Conservation (phyloP, 2,888 invertebrate genomes). For the Diadromus collaris region DNA sequence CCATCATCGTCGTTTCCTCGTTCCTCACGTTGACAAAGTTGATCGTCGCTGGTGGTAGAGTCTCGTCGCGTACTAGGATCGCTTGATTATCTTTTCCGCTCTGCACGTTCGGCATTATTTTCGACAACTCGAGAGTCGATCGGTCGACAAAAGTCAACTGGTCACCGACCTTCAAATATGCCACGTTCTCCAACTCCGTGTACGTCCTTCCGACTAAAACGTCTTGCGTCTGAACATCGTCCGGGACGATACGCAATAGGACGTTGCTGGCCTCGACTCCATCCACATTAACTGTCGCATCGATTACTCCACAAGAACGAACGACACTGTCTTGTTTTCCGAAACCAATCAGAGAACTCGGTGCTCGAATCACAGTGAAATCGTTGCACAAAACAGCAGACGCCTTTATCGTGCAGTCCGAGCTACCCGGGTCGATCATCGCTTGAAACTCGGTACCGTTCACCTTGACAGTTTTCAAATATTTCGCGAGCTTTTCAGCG, state of each 20-base stretch:
- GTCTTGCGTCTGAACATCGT: slow-evolving; percentile 60
- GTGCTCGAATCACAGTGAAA: slow-evolving; percentile 14
- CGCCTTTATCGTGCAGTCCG: slow-evolving; percentile 57
- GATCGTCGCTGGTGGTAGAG: slow-evolving; percentile 33
- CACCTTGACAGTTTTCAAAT: slow-evolving; percentile 46
- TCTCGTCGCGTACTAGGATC: neutral
- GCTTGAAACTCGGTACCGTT: slow-evolving; percentile 34
- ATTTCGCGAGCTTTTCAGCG: slow-evolving; percentile 46
- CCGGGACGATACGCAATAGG: slow-evolving; percentile 60
- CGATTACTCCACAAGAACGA: slow-evolving; percentile 43
- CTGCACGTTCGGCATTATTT: neutral
- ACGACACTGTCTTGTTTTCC: slow-evolving; percentile 31
- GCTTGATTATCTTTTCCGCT: neutral
- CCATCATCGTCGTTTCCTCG: neutral
- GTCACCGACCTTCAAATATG: slow-evolving; percentile 57
- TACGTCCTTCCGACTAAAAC: slow-evolving; percentile 63
- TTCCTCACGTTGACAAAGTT: slow-evolving; percentile 42
- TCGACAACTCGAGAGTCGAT: slow-evolving; percentile 6
- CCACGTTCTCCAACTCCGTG: slow-evolving; percentile 59
- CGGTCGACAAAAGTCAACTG: neutral
- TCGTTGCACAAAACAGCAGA: slow-evolving; percentile 34
- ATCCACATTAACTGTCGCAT: slow-evolving; percentile 54
- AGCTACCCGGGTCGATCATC: slow-evolving; percentile 56
- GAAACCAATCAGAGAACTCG: slow-evolving; percentile 44
- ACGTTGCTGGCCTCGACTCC: slow-evolving; percentile 53